These are phyloP conservation scores for Gallirallus australis DNA, from an alignment of 2,797 vertebrate genomes.

Conservation along the genomic window DNA sequence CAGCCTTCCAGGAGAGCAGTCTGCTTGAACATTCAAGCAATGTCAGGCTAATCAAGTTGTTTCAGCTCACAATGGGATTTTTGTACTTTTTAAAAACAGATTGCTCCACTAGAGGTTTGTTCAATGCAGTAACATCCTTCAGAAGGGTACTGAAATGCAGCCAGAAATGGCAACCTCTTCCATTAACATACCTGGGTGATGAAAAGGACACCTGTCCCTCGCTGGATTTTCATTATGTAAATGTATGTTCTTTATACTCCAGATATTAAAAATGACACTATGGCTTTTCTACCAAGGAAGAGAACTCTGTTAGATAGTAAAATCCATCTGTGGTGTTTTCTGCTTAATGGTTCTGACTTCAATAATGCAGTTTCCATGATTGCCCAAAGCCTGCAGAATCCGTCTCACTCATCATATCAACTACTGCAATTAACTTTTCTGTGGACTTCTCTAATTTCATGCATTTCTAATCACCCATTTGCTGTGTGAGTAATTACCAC, in stretches of 20 bases:
- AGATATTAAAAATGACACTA: neutral
- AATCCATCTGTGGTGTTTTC: neutral
- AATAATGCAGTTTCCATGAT: neutral
- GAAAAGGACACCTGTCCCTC: neutral
- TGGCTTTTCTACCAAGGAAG: neutral
- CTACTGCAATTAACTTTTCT: neutral
- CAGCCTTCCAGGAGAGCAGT: neutral
- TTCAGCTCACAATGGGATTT: neutral
- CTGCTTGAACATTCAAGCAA: neutral
- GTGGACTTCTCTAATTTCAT: neutral
- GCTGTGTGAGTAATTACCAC: neutral
- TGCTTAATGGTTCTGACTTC: neutral
- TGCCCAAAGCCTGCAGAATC: neutral
- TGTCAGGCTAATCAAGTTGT: neutral
- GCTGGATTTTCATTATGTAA: neutral
- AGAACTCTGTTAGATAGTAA: neutral
- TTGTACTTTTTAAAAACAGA: neutral
- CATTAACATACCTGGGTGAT: neutral
- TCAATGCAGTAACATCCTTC: accelerated
- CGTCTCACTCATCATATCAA: neutral
- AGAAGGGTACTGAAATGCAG: neutral
- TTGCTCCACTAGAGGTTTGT: neutral
- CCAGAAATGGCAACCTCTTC: neutral
- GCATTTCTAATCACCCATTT: neutral
- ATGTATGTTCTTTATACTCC: neutral